Base-by-base conservation (phyloP, 2,888 invertebrate species). In the Lycaena phlaeas region DNA sequence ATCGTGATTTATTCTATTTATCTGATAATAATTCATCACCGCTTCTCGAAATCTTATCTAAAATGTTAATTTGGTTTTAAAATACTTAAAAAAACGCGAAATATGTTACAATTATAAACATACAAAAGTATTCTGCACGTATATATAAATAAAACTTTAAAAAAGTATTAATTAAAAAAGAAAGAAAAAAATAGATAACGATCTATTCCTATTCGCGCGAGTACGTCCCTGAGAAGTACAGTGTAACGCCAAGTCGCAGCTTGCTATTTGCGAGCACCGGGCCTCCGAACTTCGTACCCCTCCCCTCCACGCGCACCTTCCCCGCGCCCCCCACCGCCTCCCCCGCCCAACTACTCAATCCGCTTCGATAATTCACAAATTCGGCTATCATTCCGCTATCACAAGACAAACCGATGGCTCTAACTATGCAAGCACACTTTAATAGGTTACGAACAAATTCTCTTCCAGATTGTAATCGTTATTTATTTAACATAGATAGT, bases 231-330 rank as follows among this genome's bases (percentile, higher is more conserved):
- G 75, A 57, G 64, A 67, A 69, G 70, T 63, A 73, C 66, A 69
- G 56, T 67, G 65, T 70, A 72, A 49, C 74, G 76, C 76, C 77
- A 77, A 78, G 68, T 74, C 74, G 71, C 74, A 76, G 75, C 64
- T 74, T 68, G 77, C 75, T 78, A 77, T 78, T 79, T 76, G 74
- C 65, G 75, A 62, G 61, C 68, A 61, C 62, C 65, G 71, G 74
- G 74, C 75, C 73, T 68, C 72, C 64, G 67, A 68, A 70, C 68
- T 63, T 22, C 18, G 3, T n/a, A 12, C 22, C 27, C 38, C 29
- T n/a, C 22, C 55, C 11, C 17, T 5, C 15, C 15, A 11, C 11
- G 15, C 25, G 5, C 30, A 22, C 1, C 30, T 45, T 38, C 29
- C 39, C 55, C 61, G 58, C 39, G 9, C 22, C 11, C 17, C 15